Evolutionary conservation across 1,140 invertebrate genomes (phyloP), one percentile per base, ranked within the genome.

Genomic region (Zaprionus vittiger): DNA sequence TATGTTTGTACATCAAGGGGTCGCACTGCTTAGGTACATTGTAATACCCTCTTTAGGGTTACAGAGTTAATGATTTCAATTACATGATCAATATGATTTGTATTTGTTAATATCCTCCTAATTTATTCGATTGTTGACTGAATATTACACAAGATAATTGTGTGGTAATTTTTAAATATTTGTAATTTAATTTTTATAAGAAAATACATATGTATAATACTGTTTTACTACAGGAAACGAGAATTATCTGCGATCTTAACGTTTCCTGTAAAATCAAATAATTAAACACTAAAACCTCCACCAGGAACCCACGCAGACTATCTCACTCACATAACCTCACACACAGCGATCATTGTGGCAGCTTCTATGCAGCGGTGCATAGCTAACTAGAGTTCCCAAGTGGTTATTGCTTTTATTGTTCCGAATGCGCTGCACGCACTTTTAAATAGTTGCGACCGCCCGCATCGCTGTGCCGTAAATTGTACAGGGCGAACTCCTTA

Each of bases 371-470:
- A 80, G 66, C 70, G 64, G 59, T 83, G 84, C 83, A 83, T 83
- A 80, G 59, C 77, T 79, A 89, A 89, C 78, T 63, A 77, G n/a
- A 56, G 59, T 44, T 31, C 54, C 54, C 37, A 24, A 37, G 47
- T 62, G 44, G 44, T 47, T 61, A 44, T 68, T 60, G 56, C 22
- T 63, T 72, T 26, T 73, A 28, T 60, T 75, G 20, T 67, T 31
- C n/a, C n/a, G n/a, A 73, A 85, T 82, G 57, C 83, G 12, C 37
- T 78, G 73, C 83, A 83, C 83, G 77, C 74, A 87, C 78, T 78
- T 87, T 63, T 76, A 78, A 83, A 84, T 81, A 75, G 81, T 55
- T 17, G 61, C 66, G 83, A 89, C 84, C 83, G 81, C 83, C 84
- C 83, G 84, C 83, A 87, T 89, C 72, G 81, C 62, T 67, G 47